phyloP scores from a whole-genome alignment of 2,888 invertebrate species.

The Diaperis boleti region DNA sequence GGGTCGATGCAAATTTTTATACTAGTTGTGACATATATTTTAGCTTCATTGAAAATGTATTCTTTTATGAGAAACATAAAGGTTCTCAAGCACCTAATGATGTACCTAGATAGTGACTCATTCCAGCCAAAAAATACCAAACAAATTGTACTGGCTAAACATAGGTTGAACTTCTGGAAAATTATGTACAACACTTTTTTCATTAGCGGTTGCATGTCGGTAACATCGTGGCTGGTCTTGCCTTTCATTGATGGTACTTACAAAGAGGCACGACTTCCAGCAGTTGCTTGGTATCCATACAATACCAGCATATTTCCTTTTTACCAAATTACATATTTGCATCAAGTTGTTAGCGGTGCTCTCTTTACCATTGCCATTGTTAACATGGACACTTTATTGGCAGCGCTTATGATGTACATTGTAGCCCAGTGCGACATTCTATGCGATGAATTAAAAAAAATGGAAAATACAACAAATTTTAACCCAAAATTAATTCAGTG shows the following conservation, averaged over 20 bases:
- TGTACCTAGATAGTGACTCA: no score
- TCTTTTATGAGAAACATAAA: background rate
- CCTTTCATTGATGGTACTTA: slow-evolving; percentile 40
- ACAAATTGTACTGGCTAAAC: background rate
- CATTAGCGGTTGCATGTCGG: no score
- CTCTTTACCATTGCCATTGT: background rate
- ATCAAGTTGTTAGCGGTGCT: background rate
- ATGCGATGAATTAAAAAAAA: slow-evolving; percentile 1
- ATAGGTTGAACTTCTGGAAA: background rate
- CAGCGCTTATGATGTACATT: background rate
- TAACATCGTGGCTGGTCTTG: slow-evolving; percentile 12
- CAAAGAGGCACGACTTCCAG: slow-evolving; percentile 6
- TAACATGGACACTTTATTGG: background rate
- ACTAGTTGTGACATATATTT: no score
- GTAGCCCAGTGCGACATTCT: slow-evolving; percentile 2
- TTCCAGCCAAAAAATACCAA: background rate
- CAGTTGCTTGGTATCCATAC: slow-evolving; percentile 15
- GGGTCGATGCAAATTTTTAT: no score
- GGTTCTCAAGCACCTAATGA: no score
- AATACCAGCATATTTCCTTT: background rate
- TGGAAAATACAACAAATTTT: no score
- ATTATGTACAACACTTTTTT: background rate
- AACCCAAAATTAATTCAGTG: no score
- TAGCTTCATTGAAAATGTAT: no score
- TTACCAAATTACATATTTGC: slow-evolving; percentile 4